Conservation (phyloP, 2,888 invertebrate genomes). For the Agrotis exclamationis region DNA sequence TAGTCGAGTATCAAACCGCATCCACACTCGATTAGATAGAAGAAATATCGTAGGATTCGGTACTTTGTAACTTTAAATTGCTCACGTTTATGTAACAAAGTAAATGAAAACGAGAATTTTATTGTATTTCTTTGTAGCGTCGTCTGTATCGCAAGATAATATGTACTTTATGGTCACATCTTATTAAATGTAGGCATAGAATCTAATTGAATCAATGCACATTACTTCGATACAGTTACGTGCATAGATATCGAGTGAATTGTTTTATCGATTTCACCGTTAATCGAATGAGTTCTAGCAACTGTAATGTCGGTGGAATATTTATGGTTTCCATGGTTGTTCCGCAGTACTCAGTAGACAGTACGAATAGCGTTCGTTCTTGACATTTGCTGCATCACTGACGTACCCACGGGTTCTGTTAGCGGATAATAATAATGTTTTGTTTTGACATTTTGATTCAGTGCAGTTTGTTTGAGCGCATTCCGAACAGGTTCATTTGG, state of each 20-base stretch:
- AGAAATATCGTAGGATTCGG: slow-evolving; percentile 46
- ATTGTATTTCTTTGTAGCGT: slow-evolving; percentile 29
- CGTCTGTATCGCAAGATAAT: slow-evolving; percentile 33
- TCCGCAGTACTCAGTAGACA: slow-evolving; percentile 51
- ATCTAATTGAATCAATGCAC: slow-evolving; percentile 58
- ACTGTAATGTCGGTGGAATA: slow-evolving; percentile 57
- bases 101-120: slow-evolving; percentile 45
- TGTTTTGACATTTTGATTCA: slow-evolving; percentile 65
- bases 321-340: slow-evolving; percentile 59
- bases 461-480: slow-evolving; percentile 50
- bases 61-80: slow-evolving; percentile 42
- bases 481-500: slow-evolving; percentile 51
- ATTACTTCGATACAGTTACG: slow-evolving; percentile 53
- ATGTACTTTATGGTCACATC: slow-evolving; percentile 34
- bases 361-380: slow-evolving; percentile 62
- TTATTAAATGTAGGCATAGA: slow-evolving; percentile 46
- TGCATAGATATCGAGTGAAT: slow-evolving; percentile 57
- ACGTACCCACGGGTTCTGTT: slow-evolving; percentile 56
- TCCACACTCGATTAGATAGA: slow-evolving; percentile 48
- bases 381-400: slow-evolving; percentile 64
- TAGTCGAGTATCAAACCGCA: slow-evolving; percentile 40
- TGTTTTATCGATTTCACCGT: slow-evolving; percentile 61
- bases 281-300: slow-evolving; percentile 62
- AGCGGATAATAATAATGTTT: slow-evolving; percentile 64
- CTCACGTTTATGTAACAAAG: slow-evolving; percentile 55